A percentile compares a stretch with the other conserved stretches of the same genome.
phyloP scores from a whole-genome alignment of 2,888 invertebrate genomes.

The Notocelia uddmanniana region DNA sequence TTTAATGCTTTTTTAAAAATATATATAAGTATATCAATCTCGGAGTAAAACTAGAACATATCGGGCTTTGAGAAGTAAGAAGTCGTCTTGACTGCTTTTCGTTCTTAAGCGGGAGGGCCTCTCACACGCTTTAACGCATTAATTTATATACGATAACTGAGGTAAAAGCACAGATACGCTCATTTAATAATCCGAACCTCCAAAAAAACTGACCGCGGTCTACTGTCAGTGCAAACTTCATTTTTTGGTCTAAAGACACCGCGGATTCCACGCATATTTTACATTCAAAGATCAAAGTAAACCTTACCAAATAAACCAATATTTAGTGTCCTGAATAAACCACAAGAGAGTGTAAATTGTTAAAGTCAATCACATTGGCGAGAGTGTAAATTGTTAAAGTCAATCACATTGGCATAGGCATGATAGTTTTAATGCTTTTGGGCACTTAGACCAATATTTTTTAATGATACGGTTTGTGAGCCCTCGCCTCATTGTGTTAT shows the following conservation, averaged over 20 bases:
- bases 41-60: background rate
- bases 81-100: background rate
- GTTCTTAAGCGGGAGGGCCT: background rate
- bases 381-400: slow-evolving; percentile 15
- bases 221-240: background rate
- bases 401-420: slow-evolving; percentile 21
- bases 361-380: slow-evolving; percentile 25
- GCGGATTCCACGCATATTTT: background rate
- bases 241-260: background rate
- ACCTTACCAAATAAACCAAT: background rate
- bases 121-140: background rate
- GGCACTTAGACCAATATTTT: background rate
- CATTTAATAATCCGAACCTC: background rate
- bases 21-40: no score
- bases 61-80: background rate
- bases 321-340: background rate
- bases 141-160: background rate
- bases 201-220: background rate
- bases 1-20: no score
- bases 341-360: slow-evolving; percentile 5
- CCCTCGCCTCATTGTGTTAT: background rate
- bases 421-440: background rate
- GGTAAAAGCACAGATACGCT: background rate
- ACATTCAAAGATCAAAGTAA: background rate
- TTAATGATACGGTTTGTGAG: background rate